These are phyloP conservation scores for Pimpla rufipes DNA, from an alignment of 2,888 invertebrate genomes.

Conservation along the genomic window DNA sequence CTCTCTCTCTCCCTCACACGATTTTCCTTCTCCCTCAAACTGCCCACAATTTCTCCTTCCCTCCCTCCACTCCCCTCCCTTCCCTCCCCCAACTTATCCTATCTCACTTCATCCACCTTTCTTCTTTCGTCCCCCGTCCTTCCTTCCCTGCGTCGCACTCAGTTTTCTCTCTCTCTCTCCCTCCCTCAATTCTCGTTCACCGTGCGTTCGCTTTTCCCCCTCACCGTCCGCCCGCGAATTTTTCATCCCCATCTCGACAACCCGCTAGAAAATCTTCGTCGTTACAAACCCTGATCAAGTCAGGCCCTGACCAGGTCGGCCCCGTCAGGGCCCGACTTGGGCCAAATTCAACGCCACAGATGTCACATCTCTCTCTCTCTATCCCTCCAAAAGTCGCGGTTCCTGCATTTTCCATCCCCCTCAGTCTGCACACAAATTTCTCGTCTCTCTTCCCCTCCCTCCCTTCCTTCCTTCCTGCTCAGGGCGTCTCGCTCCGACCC, in stretches of 20 bases:
- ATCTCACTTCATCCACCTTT: background rate
- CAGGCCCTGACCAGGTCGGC: no score
- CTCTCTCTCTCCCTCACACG: background rate
- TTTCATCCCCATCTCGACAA: no score
- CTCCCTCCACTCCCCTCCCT: background rate
- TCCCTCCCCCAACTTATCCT: background rate
- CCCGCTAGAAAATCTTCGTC: no score
- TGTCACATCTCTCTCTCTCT: background rate
- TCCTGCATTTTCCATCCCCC: constrained; percentile 6
- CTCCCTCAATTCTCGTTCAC: no score
- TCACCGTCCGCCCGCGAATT: no score
- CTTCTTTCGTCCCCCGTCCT: background rate
- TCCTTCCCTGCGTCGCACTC: background rate
- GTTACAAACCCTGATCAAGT: no score
- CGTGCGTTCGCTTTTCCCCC: background rate
- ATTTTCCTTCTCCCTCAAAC: background rate
- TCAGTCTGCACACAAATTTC: no score
- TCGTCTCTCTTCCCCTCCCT: background rate
- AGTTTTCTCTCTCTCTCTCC: background rate
- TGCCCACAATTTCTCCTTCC: background rate
- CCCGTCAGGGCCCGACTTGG: no score
- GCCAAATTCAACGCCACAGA: no score
- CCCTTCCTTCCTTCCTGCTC: no score
- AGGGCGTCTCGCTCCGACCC: constrained; percentile 47
- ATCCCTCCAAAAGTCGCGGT: background rate